Evolutionary conservation across 2,113 vertebrate species (phyloP), one percentile per base, ranked within the genome.

Genomic region (Sisor rabdophorus): DNA sequence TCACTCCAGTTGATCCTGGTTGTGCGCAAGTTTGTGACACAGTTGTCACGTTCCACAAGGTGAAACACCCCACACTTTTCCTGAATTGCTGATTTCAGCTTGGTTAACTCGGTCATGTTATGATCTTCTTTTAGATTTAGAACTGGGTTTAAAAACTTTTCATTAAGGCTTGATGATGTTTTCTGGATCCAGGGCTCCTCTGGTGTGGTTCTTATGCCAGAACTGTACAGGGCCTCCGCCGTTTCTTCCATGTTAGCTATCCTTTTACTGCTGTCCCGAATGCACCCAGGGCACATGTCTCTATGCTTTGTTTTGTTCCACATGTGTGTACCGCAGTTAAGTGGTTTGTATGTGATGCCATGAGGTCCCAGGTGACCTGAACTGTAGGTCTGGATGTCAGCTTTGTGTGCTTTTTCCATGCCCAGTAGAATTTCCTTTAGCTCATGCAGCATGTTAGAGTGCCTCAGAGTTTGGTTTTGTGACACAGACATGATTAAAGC

Each of bases 341-440:
- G 81, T 12, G 81, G 70, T 55, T 79, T 87, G 61, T 79, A 89
- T 79, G 47, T 72, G 63, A 94, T 77, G 30, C 90, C 87, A 50
- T 60, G 76, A 55, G 82, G 86, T 54, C 92, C 91, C 55, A 92
- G 84, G 77, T 90, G 88, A n/a, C 91, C 87, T 0, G 86, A 89
- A 32, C 72, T 89, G 50, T 90, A 91, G 75, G 86, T 81, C 71
- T 58, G 59, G 81, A 92, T 71, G 4, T 93, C 90, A 5, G 81
- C 84, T 80, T 75, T 88, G 65, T 92, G 90, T 9, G 65, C 84
- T 7, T 61, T 81, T 86, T 93, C 89, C 20, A 92, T 50, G 0
- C 61, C 79, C 85, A 74, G 75, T 75, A 92, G 88, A 40, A 93
- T 81, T 10, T 64, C 44, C 53, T n/a, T 28, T 44, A 92, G 74